Evolutionary conservation across 2,113 vertebrate genomes (phyloP).

Genomic region (Esox niger): DNA sequence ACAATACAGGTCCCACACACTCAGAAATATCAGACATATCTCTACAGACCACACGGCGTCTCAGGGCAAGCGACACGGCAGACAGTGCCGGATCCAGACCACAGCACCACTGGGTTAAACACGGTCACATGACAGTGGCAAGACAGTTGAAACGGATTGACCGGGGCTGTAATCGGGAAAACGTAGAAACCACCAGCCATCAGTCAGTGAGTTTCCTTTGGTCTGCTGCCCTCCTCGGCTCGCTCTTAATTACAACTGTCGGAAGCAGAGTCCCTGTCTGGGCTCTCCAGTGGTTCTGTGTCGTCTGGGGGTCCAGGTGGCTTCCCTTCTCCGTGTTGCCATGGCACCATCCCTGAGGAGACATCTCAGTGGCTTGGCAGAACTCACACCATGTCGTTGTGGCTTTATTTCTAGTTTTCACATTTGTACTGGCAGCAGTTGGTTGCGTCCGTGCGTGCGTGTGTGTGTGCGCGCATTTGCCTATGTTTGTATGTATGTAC

Average conservation of each 20-base stretch:
- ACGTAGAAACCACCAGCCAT: neutral
- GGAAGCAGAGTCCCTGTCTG: conserved; percentile 38
- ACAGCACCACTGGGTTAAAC: conserved; percentile 14
- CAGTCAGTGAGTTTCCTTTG: conserved; percentile 19
- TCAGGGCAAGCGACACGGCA: neutral
- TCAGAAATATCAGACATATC: too few species aligned
- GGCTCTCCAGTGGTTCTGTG: conserved; percentile 48
- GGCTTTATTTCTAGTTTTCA: conserved; percentile 9
- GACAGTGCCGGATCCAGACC: neutral
- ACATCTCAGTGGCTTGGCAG: conserved; percentile 59
- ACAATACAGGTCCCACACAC: neutral
- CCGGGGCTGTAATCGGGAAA: neutral
- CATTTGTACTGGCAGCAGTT: neutral
- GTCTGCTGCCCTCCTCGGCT: conserved; percentile 11
- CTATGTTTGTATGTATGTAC: too few species aligned
- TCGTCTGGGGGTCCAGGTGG: conserved; percentile 50
- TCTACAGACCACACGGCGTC: conserved; percentile 1
- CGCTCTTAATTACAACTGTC: conserved; percentile 39
- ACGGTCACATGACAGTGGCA: conserved; percentile 28
- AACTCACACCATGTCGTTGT: conserved; percentile 7
- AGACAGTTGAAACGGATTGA: conserved; percentile 23
- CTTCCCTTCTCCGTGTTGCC: conserved; percentile 67
- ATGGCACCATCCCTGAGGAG: conserved; percentile 66
- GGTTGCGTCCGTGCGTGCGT: neutral
- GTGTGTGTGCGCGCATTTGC: neutral